Base-by-base conservation (phyloP, 2,797 vertebrate genomes). In the Erithacus rubecula region DNA sequence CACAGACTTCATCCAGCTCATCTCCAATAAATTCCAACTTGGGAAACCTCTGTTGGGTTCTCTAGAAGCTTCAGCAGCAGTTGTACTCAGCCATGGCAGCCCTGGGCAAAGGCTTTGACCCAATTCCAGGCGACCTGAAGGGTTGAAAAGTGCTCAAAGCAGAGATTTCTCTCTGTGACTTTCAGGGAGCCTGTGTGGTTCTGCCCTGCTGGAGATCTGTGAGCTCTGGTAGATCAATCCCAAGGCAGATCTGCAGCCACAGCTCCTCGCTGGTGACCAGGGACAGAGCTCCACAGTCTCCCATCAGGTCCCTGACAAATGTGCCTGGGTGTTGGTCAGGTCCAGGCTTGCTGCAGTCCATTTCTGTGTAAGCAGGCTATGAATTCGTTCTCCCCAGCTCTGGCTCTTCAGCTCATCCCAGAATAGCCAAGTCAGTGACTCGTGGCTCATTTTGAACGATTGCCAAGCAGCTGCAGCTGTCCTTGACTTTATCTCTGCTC, bases 391-490 rank as follows among this genome's bases (percentile, higher is more conserved):
- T 94, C 51, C 76, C 62, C 87, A 65, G 87, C 1, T 0, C 62
- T 76, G 95, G 96, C 62, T 96, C 77, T 89, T 91, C 90, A 78
- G 83, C 93, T 95, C 2, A 0, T 95, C 95, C 94, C 95, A 95
- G 96, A 96, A 96, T 96, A 96, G 94, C 94, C 95, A 96, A 96
- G 94, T 86, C 96, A 95, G 93, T 81, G 90, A 95, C 93, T 96
- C 80, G 93, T 94, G 96, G 96, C 91, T 96, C 95, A 26, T 91
- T 91, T 58, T 96, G 96, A 96, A 95, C 1, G 1, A 94, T 94
- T 95, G 95, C 95, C 96, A 96, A 95, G 94, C 91, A 96, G 95
- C 95, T 96, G 96, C 96, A 95, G 93, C 95, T 96, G 95, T 96
- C 96, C 95, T 96, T 96, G 95, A 96, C 95, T 96, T 86, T 94